Base-by-base conservation (phyloP, 2,113 vertebrate species). In the Camelus bactrianus region DNA sequence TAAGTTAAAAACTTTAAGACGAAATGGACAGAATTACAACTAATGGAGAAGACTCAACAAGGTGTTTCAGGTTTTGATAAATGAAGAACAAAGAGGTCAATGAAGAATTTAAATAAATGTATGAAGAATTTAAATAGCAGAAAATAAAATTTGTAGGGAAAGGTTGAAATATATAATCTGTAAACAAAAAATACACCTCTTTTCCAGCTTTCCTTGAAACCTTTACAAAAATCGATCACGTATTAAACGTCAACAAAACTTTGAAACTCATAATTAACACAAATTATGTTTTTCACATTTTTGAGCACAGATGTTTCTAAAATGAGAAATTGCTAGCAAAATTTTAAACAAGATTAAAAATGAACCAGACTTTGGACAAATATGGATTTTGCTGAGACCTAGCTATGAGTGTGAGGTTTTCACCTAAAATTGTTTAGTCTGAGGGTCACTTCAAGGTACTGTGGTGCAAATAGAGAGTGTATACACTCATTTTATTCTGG, bases 1-100 rank as follows among this genome's bases (percentile, higher is more conserved):
- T 93, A 96, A 95, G 96, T 95, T 96, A 94, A 97, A 96, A 95
- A 76, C 85, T 91, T 84, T 89, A 85, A 82, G 10, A 75, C 70
- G 35, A 82, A 91, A 62, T 83, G 17, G 56, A 60, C 32, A 96
- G 94, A 95, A 92, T 86, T 80, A 46, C 24, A 97, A 73, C 28
- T 60, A 91, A 89, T 30, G 30, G 12, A 84, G 15, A 77, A 85
- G 14, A 46, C n/a, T 94, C 97, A 42, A 60, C 7, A 65, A 64
- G 4, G 42, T 48, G 50, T 72, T 80, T 30, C 6, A 91, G 17
- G 16, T 73, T 70, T 86, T 88, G 17, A 20, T 67, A 77, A 8
- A 75, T 64, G 30, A 94, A 82, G 48, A 79, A 69, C 24, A 81
- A 12, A 76, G 38, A 80, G 4, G 14, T 65, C 72, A 15, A 81